Conservation (phyloP, 2,113 vertebrate genomes). For the Ptilorrhoa leucosticta region DNA sequence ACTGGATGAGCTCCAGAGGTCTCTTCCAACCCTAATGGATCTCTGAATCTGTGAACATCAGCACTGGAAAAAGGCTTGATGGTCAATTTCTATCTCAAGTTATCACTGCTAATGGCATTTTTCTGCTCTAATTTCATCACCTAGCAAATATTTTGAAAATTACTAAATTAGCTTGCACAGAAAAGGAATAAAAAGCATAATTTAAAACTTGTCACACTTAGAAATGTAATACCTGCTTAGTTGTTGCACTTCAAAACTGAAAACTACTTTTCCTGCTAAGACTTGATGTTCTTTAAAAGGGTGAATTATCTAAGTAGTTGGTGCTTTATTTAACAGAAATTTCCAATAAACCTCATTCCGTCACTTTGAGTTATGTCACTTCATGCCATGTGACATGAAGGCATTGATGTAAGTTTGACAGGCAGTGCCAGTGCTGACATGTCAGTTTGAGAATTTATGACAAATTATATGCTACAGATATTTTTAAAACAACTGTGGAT, state of each 20-base stretch:
- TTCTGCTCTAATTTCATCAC: background rate
- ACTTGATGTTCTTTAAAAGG: background rate
- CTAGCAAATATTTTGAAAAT: background rate
- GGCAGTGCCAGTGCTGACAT: background rate
- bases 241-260: background rate
- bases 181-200: background rate
- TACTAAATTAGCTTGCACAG: background rate
- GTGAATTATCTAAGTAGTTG: background rate
- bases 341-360: slow-evolving; percentile 3
- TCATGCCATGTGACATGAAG: background rate
- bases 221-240: background rate
- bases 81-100: background rate
- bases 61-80: background rate
- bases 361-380: slow-evolving; percentile 29
- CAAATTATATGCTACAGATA: background rate
- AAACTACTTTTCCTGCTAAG: background rate
- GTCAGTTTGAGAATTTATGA: slow-evolving; percentile 5
- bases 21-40: background rate
- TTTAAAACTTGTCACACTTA: background rate
- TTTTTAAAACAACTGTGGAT: background rate
- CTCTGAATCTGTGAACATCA: background rate
- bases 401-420: slow-evolving; percentile 13
- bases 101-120: background rate
- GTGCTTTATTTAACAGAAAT: slow-evolving; percentile 19
- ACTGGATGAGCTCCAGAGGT: background rate